Evolutionary conservation across 1,140 invertebrate species (phyloP).

Genomic region (Brachionus plicatilis): DNA sequence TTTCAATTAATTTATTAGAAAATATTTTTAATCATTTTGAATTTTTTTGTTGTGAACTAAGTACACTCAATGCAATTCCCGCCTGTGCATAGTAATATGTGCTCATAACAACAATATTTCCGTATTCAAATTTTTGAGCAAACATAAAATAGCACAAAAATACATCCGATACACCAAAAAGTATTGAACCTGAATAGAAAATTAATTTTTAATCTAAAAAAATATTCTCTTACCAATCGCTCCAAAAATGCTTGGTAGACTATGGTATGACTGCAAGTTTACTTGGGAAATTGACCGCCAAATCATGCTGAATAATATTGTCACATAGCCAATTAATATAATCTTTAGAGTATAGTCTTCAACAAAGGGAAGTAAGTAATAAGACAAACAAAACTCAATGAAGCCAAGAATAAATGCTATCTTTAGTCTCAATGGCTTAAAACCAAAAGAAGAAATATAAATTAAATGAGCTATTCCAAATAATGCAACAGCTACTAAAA

Average conservation of each 20-base stretch:
- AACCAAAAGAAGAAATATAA: not conserved
- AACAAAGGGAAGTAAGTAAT: slow-evolving; percentile 9
- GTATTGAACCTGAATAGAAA: not conserved
- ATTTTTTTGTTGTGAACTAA: not conserved
- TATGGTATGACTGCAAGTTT: not conserved
- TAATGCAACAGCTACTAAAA: not conserved
- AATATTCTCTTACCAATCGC: not conserved
- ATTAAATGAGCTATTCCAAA: slow-evolving; percentile 8
- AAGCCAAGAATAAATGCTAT: not conserved
- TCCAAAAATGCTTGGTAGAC: not conserved
- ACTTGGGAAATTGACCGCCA: slow-evolving; percentile 4
- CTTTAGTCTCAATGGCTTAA: not conserved
- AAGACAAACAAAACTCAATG: not conserved
- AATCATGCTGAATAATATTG: not conserved
- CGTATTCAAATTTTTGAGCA: not conserved
- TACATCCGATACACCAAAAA: slow-evolving; percentile 3
- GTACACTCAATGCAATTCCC: slow-evolving; percentile 2
- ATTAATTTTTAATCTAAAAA: not conserved
- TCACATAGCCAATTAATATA: slow-evolving; percentile 5
- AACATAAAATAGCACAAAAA: not conserved
- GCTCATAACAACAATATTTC: not conserved
- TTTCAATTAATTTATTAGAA: not conserved
- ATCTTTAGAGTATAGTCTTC: not conserved
- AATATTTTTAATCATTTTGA: not conserved
- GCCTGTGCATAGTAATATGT: slow-evolving; percentile 32